These are phyloP conservation scores for Leptobrachium ailaonicum DNA, from an alignment of 2,113 vertebrate species.

Conservation along the genomic window DNA sequence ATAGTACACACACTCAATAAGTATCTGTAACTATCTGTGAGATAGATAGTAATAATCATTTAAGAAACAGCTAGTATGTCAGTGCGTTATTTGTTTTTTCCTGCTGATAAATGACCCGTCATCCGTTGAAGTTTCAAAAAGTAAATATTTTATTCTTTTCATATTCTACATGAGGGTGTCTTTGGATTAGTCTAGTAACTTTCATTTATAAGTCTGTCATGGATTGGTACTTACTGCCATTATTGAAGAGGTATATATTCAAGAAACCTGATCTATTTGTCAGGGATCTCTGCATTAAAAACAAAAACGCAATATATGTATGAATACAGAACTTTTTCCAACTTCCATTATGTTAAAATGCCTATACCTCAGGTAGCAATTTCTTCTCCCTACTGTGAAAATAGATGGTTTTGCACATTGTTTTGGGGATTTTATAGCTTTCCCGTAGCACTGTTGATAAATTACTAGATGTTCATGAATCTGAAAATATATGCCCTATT, in stretches of 20 bases:
- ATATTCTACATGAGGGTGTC: background rate
- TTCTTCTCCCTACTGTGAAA: constrained; percentile 26
- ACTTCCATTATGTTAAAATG: constrained; percentile 28
- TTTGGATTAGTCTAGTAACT: constrained; percentile 1
- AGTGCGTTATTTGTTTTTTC: background rate
- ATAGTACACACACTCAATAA: too few relatives aligned
- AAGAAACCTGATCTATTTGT: background rate
- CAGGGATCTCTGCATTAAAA: background rate
- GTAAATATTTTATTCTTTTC: constrained; percentile 5
- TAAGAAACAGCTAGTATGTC: background rate
- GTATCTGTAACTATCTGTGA: too few relatives aligned
- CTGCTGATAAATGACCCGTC: constrained; percentile 4
- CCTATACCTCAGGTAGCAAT: constrained; percentile 21
- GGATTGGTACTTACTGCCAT: constrained; percentile 36
- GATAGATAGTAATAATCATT: too few relatives aligned
- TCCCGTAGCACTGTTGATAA: constrained; percentile 7
- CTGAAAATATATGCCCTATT: constrained; percentile 28
- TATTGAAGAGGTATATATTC: constrained; percentile 44
- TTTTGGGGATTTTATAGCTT: constrained; percentile 29
- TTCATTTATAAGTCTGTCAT: constrained; percentile 16
- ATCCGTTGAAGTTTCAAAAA: background rate
- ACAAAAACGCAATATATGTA: background rate
- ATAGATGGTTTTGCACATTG: constrained; percentile 24
- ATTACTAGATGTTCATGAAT: constrained; percentile 22
- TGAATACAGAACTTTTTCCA: constrained; percentile 18